These are phyloP conservation scores for Notoglanidium macrostoma DNA, from an alignment of 2,797 vertebrate genomes.

Conservation along the genomic window DNA sequence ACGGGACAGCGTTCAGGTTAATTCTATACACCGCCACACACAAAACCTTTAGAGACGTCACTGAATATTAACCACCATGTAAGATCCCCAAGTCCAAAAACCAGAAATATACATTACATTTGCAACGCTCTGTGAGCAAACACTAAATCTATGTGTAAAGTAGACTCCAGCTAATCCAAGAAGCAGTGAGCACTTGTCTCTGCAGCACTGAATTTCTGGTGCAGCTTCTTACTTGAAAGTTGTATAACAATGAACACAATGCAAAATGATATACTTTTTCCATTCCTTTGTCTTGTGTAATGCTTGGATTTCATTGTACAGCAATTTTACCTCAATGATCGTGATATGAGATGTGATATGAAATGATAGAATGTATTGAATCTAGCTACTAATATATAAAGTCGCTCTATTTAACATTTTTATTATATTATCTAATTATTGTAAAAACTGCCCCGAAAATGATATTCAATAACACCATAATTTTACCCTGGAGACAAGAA, in stretches of 20 bases:
- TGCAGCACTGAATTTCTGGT: not conserved
- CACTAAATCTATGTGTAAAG: not conserved
- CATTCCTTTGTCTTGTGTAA: not conserved
- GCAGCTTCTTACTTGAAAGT: not conserved
- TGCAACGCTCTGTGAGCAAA: not conserved
- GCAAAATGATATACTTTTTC: not conserved
- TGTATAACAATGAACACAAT: not conserved
- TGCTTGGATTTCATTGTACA: not conserved
- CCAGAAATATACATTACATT: not conserved
- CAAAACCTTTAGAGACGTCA: not conserved
- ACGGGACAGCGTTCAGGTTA: constrained; percentile 14
- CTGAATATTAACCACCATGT: not conserved
- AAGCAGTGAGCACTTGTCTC: not conserved
- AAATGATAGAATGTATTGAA: not conserved
- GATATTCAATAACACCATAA: not conserved
- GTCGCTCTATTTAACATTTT: not conserved
- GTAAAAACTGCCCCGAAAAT: not conserved
- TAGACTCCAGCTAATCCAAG: not conserved
- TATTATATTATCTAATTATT: not conserved
- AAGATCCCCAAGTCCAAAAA: too few species aligned
- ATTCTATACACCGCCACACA: not conserved
- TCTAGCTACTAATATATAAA: not conserved
- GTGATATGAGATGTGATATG: too few species aligned
- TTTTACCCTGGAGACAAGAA: too few species aligned
- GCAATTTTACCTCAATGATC: not conserved